Percentiles rank a stretch among this genome's conserved stretches.
These are phyloP conservation scores for Dryomyza anilis DNA, from an alignment of 2,888 invertebrate genomes.

Conservation along the genomic window DNA sequence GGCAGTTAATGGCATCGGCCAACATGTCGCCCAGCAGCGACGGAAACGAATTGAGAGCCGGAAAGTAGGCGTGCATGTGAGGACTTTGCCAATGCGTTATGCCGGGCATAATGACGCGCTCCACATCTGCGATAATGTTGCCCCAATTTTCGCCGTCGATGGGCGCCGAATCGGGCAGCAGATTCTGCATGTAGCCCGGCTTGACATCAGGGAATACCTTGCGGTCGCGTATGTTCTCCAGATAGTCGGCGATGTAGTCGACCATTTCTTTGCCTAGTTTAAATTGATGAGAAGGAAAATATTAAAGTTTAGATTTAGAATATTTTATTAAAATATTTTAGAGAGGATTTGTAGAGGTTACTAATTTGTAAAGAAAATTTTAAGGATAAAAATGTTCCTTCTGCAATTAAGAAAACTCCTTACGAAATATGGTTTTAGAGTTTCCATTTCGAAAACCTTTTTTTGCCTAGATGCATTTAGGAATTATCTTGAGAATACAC, in stretches of 20 bases:
- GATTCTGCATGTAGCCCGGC: slow-evolving; percentile 89
- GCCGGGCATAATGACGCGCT: slow-evolving; percentile 95
- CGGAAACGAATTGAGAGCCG: slow-evolving; percentile 91
- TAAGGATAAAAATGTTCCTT: neutral
- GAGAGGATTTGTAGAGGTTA: neutral
- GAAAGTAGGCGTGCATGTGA: slow-evolving; percentile 98
- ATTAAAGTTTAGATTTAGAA: neutral
- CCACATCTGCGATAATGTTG: slow-evolving; percentile 90
- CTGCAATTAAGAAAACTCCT: neutral
- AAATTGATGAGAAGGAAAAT: slow-evolving; percentile 31
- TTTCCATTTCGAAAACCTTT: too few relatives aligned
- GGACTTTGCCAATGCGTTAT: slow-evolving; percentile 84
- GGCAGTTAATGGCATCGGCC: slow-evolving; percentile 89
- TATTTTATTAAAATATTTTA: neutral
- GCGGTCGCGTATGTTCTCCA: slow-evolving; percentile 86
- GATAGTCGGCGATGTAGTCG: slow-evolving; percentile 96
- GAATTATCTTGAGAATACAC: too few relatives aligned
- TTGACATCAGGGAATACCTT: slow-evolving; percentile 92
- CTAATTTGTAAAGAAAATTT: neutral
- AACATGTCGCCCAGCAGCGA: slow-evolving; percentile 96
- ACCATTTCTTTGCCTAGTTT: slow-evolving; percentile 99
- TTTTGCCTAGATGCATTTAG: too few relatives aligned
- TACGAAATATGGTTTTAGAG: neutral
- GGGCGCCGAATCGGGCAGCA: slow-evolving; percentile 88
- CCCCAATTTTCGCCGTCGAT: slow-evolving; percentile 86